Evolutionary conservation across 2,113 vertebrate genomes (phyloP).

Genomic region (Oreocharis arfaki): DNA sequence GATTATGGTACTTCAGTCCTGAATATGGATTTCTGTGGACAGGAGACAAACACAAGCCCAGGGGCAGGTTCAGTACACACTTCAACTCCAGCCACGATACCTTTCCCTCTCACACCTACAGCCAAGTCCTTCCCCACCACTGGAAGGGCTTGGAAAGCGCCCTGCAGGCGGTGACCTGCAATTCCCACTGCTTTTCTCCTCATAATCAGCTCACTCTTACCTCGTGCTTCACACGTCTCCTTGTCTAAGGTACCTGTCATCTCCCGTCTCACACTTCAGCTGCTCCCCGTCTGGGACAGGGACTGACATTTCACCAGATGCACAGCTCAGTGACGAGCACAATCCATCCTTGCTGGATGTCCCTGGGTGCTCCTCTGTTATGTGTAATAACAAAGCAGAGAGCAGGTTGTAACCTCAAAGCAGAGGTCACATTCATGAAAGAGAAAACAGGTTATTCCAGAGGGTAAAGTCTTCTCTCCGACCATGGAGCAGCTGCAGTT

Average conservation of each 20-base stretch:
- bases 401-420: not conserved
- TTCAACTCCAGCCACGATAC: not conserved
- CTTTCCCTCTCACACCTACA: not conserved
- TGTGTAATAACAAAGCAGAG: not conserved
- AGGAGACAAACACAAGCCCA: not conserved
- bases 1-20: not conserved
- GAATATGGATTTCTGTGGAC: not conserved
- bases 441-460: not conserved
- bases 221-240: not conserved
- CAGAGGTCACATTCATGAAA: not conserved
- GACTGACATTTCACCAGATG: not conserved
- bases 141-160: not conserved
- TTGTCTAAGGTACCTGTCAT: not conserved
- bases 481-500: not conserved
- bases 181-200: not conserved
- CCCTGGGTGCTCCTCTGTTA: not conserved
- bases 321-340: not conserved
- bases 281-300: not conserved
- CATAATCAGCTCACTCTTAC: not conserved
- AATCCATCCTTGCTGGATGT: not conserved
- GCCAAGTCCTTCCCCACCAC: not conserved
- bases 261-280: not conserved
- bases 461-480: not conserved
- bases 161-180: not conserved
- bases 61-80: fast-evolving